Conservation (phyloP, 2,888 invertebrate genomes). For the Synergus itoensis region DNA sequence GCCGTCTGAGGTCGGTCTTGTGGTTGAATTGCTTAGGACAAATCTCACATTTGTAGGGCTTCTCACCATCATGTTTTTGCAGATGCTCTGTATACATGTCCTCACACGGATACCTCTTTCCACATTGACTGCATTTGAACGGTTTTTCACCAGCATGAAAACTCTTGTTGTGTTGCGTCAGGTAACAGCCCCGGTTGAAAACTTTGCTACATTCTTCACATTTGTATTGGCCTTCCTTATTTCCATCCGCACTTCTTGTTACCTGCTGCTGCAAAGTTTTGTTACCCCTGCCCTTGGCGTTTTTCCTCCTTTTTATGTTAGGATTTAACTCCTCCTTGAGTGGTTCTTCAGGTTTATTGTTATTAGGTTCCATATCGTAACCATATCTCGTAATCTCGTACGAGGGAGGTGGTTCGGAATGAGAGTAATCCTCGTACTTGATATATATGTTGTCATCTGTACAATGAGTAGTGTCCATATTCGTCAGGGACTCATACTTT, state of each 20-base stretch:
- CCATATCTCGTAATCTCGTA: constrained; percentile 11
- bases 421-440: constrained; percentile 49
- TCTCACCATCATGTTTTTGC: constrained; percentile 89
- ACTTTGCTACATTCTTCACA: constrained; percentile 91
- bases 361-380: constrained; percentile 59
- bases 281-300: constrained; percentile 40
- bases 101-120: constrained; percentile 89
- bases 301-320: constrained; percentile 55
- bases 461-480: constrained; percentile 52
- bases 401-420: constrained; percentile 55
- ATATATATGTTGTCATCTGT: constrained; percentile 53
- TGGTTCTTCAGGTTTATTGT: constrained; percentile 66
- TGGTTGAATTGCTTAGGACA: constrained; percentile 95
- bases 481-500: constrained; percentile 64
- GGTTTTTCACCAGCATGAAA: constrained; percentile 93
- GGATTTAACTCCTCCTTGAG: constrained; percentile 68
- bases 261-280: constrained; percentile 67
- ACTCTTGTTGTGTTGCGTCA: constrained; percentile 94
- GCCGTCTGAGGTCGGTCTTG: constrained; percentile 92
- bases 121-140: constrained; percentile 91
- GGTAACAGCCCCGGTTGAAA: constrained; percentile 92
- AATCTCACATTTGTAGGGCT: constrained; percentile 91
- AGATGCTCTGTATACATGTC: constrained; percentile 86
- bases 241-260: constrained; percentile 52
- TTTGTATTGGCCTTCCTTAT: constrained; percentile 78